Conservation (phyloP, 2,797 vertebrate species). For the Vireo griseus region DNA sequence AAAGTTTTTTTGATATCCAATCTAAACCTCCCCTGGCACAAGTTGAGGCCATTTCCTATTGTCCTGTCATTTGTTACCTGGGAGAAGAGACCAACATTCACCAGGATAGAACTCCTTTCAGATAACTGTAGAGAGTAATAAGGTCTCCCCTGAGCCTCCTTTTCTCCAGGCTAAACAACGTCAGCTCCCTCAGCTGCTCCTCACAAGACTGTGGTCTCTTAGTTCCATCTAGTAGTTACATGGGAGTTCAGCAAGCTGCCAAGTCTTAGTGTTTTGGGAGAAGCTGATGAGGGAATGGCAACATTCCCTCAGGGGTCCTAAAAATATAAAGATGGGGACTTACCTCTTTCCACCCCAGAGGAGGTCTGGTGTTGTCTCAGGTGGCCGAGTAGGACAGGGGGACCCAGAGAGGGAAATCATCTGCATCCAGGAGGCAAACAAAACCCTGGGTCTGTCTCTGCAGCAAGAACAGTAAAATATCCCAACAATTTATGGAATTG, state of each 20-base stretch:
- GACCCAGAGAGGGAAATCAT: accelerated
- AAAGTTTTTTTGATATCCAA: not conserved
- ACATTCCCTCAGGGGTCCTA: not conserved
- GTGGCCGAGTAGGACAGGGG: not conserved
- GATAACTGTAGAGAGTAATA: accelerated
- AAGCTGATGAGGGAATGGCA: not conserved
- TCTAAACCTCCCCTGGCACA: not conserved
- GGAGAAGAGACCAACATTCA: not conserved
- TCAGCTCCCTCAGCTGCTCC: not conserved
- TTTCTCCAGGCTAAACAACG: not conserved
- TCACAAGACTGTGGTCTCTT: not conserved
- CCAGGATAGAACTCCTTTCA: not conserved
- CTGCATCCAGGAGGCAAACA: not conserved
- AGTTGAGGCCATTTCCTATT: not conserved
- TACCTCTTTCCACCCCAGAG: not conserved
- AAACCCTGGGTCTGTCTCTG: not conserved
- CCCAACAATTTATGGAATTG: not conserved
- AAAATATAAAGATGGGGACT: not conserved
- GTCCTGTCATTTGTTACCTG: not conserved
- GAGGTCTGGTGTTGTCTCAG: not conserved
- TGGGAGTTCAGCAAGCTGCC: not conserved
- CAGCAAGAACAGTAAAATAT: not conserved
- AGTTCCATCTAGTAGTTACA: not conserved
- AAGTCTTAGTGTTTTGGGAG: not conserved
- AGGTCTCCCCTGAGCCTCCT: not conserved